Evolutionary conservation across 2,888 invertebrate species (phyloP).

Genomic region (Andrena camellia): DNA sequence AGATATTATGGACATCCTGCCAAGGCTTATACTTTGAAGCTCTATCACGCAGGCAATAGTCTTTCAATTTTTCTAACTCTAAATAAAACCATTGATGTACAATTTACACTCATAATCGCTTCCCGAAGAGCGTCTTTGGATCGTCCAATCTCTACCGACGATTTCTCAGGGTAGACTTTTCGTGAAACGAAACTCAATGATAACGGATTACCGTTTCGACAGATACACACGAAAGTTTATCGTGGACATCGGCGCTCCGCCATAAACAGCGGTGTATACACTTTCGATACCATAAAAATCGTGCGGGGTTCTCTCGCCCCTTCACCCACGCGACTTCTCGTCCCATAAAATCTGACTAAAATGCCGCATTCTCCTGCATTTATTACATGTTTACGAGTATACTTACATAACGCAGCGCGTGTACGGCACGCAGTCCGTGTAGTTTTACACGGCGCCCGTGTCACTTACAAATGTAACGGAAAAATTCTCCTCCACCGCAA

Average conservation of each 20-base stretch:
- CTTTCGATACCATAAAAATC: slow-evolving; percentile 59
- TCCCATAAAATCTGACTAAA: slow-evolving; percentile 68
- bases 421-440: slow-evolving; percentile 13
- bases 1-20: too few relatives aligned
- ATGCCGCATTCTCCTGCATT: slow-evolving; percentile 54
- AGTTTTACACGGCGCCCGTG: slow-evolving; percentile 15
- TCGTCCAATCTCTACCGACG: background rate
- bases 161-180: background rate
- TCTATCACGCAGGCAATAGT: background rate
- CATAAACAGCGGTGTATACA: slow-evolving; percentile 39
- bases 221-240: slow-evolving; percentile 60
- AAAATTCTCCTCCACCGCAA: slow-evolving; percentile 14
- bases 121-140: slow-evolving; percentile 2
- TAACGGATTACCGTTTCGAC: slow-evolving; percentile 53
- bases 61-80: slow-evolving; percentile 9
- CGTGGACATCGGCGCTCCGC: slow-evolving; percentile 43
- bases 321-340: slow-evolving; percentile 63
- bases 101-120: slow-evolving; percentile 26
- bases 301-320: slow-evolving; percentile 21
- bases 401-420: slow-evolving; percentile 62
- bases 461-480: slow-evolving; percentile 19
- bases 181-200: slow-evolving; percentile 48
- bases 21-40: too few relatives aligned
- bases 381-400: slow-evolving; percentile 61
- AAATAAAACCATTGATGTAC: background rate